Evolutionary conservation across 2,113 vertebrate genomes (phyloP).

Genomic region (Poeciliopsis retropinna): DNA sequence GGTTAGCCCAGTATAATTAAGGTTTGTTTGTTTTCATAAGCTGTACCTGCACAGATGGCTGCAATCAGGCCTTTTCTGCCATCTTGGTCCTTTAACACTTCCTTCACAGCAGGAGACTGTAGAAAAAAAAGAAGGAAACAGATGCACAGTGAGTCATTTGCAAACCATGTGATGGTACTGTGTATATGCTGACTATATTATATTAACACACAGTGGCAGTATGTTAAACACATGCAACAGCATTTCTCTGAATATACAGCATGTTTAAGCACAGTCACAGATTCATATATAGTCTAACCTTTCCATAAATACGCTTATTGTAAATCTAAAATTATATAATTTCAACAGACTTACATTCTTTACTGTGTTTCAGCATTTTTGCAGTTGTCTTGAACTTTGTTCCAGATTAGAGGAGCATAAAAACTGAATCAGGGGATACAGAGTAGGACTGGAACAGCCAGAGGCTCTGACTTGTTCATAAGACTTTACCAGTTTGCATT

Average conservation of each 20-base stretch:
- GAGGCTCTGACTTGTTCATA: too few relatives aligned
- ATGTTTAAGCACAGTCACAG: neutral
- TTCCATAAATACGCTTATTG: neutral
- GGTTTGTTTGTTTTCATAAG: constrained; percentile 33
- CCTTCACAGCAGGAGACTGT: constrained; percentile 91
- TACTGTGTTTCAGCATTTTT: too few relatives aligned
- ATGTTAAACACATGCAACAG: constrained; percentile 19
- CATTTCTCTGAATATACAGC: neutral
- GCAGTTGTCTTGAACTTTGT: too few relatives aligned
- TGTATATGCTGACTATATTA: constrained; percentile 10
- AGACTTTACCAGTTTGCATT: too few relatives aligned
- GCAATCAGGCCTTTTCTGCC: constrained; percentile 92
- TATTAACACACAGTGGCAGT: neutral
- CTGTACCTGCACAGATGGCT: constrained; percentile 95
- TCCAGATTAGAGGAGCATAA: too few relatives aligned
- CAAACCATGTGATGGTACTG: constrained; percentile 16
- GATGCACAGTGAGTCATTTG: constrained; percentile 47
- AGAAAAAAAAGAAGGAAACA: constrained; percentile 43
- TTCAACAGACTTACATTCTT: neutral
- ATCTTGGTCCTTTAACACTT: constrained; percentile 92
- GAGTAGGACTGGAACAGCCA: too few relatives aligned
- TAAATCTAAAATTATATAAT: neutral
- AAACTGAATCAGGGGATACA: too few relatives aligned
- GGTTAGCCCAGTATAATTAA: constrained; percentile 2
- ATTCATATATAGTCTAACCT: neutral